Base-by-base conservation (phyloP, 2,113 vertebrate species). In the Trichechus manatus region DNA sequence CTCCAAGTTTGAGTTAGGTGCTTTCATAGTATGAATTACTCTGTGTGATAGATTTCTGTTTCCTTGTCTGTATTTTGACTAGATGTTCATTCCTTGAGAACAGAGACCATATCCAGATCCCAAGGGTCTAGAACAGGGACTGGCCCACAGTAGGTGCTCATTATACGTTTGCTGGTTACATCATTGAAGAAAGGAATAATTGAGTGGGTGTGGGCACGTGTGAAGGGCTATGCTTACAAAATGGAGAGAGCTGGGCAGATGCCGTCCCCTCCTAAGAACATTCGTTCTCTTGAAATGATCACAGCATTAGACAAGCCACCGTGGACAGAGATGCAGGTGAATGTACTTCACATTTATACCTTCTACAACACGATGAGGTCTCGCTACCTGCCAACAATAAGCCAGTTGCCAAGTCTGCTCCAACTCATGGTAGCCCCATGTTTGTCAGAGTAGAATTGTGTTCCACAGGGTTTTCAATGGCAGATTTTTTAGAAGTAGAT, bases 321-420 rank as follows among this genome's bases (percentile, higher is more conserved):
- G 7, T 20, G 25, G 70, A 20, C 44, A 36, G 27, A 33, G 11
- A 22, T 0, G 0, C 29, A 15, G 94, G 50, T 64, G 59, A 13
- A 11, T 1, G 20, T 4, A n/a, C 42, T 19, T 1, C 19, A 5
- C 8, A 5, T 13, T 19, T 17, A 1, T 17, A 13, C 36, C 33
- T 84, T 83, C 66, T 70, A 3, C 29, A n/a, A 9, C 25, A 8
- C 13, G 19, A 22, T 1, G 2, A 42, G 70, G 8, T 17, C 27
- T 89, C 56, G 4, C 84, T 68, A 33, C 15, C 23, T 33, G 29
- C 31, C 64, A 68, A 68, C 64, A 33, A 5, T 33, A 9, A 68
- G 14, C 64, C 31, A 31, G 29, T 68, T 68, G 3, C 31, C 31
- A 33, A 31, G 13, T 33, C 29, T 68, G 5, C 11, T 31, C 3